Evolutionary conservation across 2,888 invertebrate species (phyloP), one percentile per base, ranked within the genome.

Genomic region (Apamea sordens): DNA sequence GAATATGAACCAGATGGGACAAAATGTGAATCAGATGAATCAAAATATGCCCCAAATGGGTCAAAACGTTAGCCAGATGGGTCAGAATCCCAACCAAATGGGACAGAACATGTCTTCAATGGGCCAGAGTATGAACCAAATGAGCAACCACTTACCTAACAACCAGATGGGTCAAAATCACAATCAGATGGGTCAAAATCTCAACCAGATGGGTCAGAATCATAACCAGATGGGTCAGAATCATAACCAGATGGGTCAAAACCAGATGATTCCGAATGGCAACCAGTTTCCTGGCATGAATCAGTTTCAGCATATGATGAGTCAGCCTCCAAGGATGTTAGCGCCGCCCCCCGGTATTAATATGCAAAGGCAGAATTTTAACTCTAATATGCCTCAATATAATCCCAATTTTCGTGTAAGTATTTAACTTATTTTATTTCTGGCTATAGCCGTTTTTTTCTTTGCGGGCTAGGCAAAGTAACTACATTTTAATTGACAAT

Each of bases 371-470:
- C 96, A 95, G 85, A 96, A 94, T 91, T 96, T 95, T 84, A 95
- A 87, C 68, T 93, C 94, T 1, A 96, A 93, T 74, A 92, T 96
- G 90, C 94, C 93, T 4, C 95, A 94, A 70, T 95, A 89, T 79
- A 96, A 96, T 75, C 93, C 91, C 61, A 96, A 93, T 92, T 96
- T 96, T 95, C 96, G 96, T 83, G 96, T 97, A 90, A 96, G 96
- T 96, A 89, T 80, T 24, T 0, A 18, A n/a, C 1, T 71, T 71
- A 24, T 36, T 68, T 67, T n/a, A 4, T 4, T 50, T 50, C 15
- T 47, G 47, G 47, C 4, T 47, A 5, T 15, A 15, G 15, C 47
- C 47, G 4, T 5, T 47, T 15, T 0, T 47, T 41, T 36, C 6
- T 36, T 36, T 36, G 4, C 7, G 41, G 41, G 41, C 41, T 41